Percentiles rank a stretch among this genome's conserved stretches.
These are phyloP conservation scores for Lerista edwardsae DNA, from an alignment of 2,797 vertebrate genomes.

Conservation along the genomic window DNA sequence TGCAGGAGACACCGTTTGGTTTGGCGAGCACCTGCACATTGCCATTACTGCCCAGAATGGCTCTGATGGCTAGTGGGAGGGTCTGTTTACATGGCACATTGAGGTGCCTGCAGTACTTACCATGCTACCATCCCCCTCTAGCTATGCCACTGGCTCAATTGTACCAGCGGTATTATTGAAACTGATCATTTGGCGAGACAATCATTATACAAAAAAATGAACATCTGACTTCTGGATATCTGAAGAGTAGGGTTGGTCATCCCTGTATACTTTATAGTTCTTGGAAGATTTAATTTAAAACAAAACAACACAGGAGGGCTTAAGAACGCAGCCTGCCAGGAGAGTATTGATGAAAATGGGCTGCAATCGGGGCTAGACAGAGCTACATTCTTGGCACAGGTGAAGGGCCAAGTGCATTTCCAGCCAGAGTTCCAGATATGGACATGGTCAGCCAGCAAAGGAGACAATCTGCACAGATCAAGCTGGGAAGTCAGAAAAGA, in stretches of 20 bases:
- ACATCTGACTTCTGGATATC: neutral
- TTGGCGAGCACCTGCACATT: too few relatives aligned
- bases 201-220: neutral
- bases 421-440: slow-evolving; percentile 16
- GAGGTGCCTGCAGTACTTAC: too few relatives aligned
- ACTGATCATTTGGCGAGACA: neutral
- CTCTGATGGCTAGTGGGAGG: too few relatives aligned
- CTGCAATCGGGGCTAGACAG: neutral
- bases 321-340: neutral
- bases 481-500: slow-evolving; percentile 8
- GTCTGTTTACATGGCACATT: too few relatives aligned
- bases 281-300: neutral
- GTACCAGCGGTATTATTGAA: neutral
- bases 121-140: too few relatives aligned
- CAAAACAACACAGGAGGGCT: neutral
- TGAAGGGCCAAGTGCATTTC: neutral
- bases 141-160: too few relatives aligned
- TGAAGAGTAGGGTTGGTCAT: neutral
- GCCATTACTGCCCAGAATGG: too few relatives aligned
- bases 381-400: slow-evolving; percentile 26
- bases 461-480: neutral
- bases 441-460: slow-evolving; percentile 7
- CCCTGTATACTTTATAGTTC: neutral
- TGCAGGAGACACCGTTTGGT: too few relatives aligned
- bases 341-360: neutral